Percentiles rank a stretch among this genome's conserved stretches.
Conservation (phyloP, 1,140 invertebrate species). For the Oryzaephilus surinamensis region DNA sequence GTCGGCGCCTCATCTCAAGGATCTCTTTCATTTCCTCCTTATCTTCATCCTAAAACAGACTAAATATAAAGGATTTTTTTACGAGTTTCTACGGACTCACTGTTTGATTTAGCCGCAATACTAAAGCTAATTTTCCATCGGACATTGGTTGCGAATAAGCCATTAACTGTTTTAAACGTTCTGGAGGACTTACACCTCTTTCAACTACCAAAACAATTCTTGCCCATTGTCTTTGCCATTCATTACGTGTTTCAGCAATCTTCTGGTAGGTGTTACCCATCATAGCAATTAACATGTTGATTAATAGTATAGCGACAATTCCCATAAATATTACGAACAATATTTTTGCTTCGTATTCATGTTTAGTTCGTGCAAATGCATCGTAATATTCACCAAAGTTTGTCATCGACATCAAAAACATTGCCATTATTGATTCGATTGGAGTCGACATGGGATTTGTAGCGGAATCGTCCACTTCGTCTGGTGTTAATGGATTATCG, state of each 20-base stretch:
- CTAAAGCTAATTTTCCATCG: constrained; percentile 75
- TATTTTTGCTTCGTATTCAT: constrained; percentile 80
- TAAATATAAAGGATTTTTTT: neutral
- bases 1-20: constrained; percentile 78
- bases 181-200: constrained; percentile 79
- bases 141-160: constrained; percentile 95
- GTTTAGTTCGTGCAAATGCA: constrained; percentile 77
- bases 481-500: constrained; percentile 62
- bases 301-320: constrained; percentile 86
- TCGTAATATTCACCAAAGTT: constrained; percentile 92
- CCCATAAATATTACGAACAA: constrained; percentile 94
- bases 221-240: constrained; percentile 99
- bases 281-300: constrained; percentile 99
- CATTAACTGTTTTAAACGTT: constrained; percentile 73
- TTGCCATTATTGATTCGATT: constrained; percentile 87
- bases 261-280: constrained; percentile 99
- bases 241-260: constrained; percentile 93
- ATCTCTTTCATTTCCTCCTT: constrained; percentile 91
- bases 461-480: constrained; percentile 56
- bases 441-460: constrained; percentile 81
- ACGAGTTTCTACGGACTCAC: constrained; percentile 40
- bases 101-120: constrained; percentile 72
- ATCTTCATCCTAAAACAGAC: constrained; percentile 69
- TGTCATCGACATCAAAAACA: constrained; percentile 96
- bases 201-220: constrained; percentile 94